Percentiles rank a stretch among this genome's conserved stretches.
These are phyloP conservation scores for Globicephala melas DNA, from an alignment of 2,113 vertebrate genomes.

Conservation along the genomic window DNA sequence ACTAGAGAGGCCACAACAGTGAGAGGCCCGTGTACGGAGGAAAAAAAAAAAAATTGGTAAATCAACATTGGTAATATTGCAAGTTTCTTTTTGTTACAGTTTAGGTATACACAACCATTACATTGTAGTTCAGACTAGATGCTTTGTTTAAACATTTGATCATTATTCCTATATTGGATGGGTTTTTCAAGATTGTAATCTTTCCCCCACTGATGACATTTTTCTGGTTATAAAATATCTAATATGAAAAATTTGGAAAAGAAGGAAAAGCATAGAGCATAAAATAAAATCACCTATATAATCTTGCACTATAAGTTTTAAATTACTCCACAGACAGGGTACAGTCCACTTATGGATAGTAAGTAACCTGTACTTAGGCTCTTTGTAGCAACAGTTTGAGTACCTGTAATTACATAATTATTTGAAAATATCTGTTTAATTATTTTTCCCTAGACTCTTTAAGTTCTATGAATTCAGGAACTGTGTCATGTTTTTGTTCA, in stretches of 20 bases:
- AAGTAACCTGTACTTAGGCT: not conserved
- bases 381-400: not conserved
- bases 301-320: not conserved
- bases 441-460: not conserved
- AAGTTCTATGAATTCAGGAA: not conserved
- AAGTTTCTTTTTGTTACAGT: not conserved
- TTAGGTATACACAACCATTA: not conserved
- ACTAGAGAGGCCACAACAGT: too few relatives aligned
- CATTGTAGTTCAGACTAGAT: not conserved
- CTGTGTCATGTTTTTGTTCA: not conserved
- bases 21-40: too few relatives aligned
- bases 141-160: not conserved
- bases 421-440: not conserved
- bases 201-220: not conserved
- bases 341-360: not conserved
- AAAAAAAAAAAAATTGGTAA: not conserved
- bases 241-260: not conserved
- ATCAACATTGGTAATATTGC: not conserved
- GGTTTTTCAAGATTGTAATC: not conserved
- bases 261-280: not conserved
- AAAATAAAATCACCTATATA: not conserved
- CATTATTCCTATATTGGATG: not conserved
- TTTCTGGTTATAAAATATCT: conserved; percentile 24
- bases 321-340: not conserved
- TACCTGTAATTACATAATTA: not conserved